phyloP scores from a whole-genome alignment of 2,888 invertebrate species.

The Ligdia adustata region DNA sequence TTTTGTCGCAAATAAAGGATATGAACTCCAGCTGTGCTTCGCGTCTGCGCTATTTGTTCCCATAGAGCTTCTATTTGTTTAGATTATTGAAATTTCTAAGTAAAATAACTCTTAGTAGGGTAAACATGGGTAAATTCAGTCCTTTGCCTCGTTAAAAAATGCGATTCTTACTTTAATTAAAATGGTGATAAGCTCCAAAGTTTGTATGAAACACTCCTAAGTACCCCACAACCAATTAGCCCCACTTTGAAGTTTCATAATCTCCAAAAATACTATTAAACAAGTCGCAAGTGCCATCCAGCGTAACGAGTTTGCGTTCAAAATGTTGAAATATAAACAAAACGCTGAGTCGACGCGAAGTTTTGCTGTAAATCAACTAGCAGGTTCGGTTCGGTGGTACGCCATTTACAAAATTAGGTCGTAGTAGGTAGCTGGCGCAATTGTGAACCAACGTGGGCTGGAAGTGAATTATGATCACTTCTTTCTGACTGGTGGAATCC shows the following conservation, averaged over 20 bases:
- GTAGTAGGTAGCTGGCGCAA: conserved; percentile 24
- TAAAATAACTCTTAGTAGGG: no score
- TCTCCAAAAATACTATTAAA: conserved; percentile 31
- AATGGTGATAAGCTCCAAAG: no score
- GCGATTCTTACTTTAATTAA: no score
- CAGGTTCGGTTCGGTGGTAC: conserved; percentile 28
- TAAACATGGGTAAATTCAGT: no score
- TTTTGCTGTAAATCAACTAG: conserved; percentile 37
- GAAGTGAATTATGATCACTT: conserved; percentile 1
- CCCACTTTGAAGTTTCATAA: conserved; percentile 24
- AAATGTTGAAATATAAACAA: conserved; percentile 32
- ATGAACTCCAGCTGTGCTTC: no score
- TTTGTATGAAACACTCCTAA: no score
- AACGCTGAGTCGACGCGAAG: conserved; percentile 31
- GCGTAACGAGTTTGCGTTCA: conserved; percentile 26
- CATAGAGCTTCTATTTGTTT: no score
- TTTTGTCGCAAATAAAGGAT: no score
- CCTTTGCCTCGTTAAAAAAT: no score
- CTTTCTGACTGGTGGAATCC: no score
- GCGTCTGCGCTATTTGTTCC: no score
- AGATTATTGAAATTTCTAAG: no score
- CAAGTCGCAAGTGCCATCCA: conserved; percentile 31
- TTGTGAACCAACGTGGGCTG: conserved; percentile 2
- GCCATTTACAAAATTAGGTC: conserved; percentile 41
- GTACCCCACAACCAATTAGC: conserved; percentile 10